Base-by-base conservation (phyloP, 1,140 invertebrate genomes). In the Ostrea denselamellosa region DNA sequence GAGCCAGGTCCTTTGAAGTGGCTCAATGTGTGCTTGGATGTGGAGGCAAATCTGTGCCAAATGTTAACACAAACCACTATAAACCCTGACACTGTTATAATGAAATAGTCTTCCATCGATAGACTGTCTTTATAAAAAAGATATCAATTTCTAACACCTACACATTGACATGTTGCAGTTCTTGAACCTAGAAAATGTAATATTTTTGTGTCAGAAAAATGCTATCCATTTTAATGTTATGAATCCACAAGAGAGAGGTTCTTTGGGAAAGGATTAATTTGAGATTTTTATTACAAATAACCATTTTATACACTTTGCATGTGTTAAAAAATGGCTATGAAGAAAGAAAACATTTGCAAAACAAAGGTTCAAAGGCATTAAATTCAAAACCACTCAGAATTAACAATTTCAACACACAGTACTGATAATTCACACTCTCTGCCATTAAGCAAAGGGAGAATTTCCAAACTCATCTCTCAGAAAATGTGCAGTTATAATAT, bases 401-500 rank as follows among this genome's bases (percentile, higher is more conserved):
- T 77, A 77, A 77, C 68, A 77, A 25, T 77, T 77, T 34, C 25
- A 77, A 9, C 68, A 28, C 25, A 77, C 22, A 10, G 10, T 9
- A 77, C 25, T 77, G 68, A 77, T 62, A 77, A 12, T 77, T 77
- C 68, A 77, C 68, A 77, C 68, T 77, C 68, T 28, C 68, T 34
- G 68, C 25, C 68, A 77, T 34, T 77, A 14, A 9, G 12, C 68
- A 34, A 25, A 14, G 22, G 28, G 28, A 34, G 25, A 77, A 77
- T 25, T 77, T 77, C 68, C 68, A 34, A 77, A 28, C 25, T 25
- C 22, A 77, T 9, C 28, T 14, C 68, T 34, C 4, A 9, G 68
- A 28, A 77, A 77, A 77, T 77, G 68, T 34, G 68, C 68, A 77
- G 28, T 34, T 25, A 12, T 25, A 17, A 25, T 77, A 77, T 22